Evolutionary conservation across 2,113 vertebrate genomes (phyloP).

Genomic region (Cromileptes altivelis): DNA sequence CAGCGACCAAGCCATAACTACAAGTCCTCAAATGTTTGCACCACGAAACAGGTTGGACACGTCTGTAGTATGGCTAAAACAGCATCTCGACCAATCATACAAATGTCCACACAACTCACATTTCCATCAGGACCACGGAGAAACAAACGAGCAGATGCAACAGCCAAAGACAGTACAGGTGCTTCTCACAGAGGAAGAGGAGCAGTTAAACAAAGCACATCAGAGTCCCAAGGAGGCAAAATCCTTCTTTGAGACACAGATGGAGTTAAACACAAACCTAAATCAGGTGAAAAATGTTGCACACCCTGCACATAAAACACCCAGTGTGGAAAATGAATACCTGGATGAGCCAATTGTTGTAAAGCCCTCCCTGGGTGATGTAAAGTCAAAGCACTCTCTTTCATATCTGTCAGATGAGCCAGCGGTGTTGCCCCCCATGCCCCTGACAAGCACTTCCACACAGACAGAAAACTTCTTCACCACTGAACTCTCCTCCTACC

Average conservation of each 20-base stretch:
- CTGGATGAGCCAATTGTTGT: background rate
- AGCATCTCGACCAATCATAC: background rate
- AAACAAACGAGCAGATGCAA: background rate
- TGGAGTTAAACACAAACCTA: background rate
- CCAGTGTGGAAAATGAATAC: background rate
- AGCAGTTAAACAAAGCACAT: background rate
- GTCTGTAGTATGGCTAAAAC: background rate
- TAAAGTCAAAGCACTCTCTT: background rate
- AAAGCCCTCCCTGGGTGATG: background rate
- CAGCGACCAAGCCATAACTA: conserved; percentile 12
- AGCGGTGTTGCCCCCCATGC: background rate
- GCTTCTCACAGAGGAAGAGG: background rate
- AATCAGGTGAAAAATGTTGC: background rate
- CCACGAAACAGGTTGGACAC: background rate
- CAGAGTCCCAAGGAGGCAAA: background rate
- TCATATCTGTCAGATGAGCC: background rate
- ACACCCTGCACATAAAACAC: background rate
- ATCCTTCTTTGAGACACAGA: background rate
- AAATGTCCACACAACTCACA: background rate
- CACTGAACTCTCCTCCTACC: conserved; percentile 61
- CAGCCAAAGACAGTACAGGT: background rate
- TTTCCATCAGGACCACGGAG: background rate
- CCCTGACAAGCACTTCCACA: conserved; percentile 64
- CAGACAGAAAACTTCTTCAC: conserved; percentile 86
- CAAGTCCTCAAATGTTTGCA: background rate